Conservation (phyloP, 2,113 vertebrate species). For the Oplegnathus fasciatus region DNA sequence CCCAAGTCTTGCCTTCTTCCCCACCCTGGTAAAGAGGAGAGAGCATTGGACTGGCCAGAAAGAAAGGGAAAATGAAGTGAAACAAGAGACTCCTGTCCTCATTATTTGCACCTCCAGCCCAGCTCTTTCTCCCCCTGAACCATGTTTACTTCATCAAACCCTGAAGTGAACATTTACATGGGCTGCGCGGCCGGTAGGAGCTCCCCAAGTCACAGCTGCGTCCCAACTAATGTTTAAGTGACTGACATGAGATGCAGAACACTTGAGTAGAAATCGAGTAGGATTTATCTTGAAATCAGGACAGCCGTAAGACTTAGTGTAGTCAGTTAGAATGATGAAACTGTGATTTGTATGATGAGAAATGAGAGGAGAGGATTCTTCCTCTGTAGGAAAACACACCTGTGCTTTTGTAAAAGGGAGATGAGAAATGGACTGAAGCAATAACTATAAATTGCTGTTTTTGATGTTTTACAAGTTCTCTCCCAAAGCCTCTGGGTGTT, state of each 20-base stretch:
- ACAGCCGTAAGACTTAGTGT: conserved; percentile 74
- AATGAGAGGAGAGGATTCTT: conserved; percentile 53
- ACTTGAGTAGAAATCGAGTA: conserved; percentile 72
- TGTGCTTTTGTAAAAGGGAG: conserved; percentile 69
- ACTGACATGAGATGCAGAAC: conserved; percentile 61
- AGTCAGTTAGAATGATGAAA: conserved; percentile 76
- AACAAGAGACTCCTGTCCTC: conserved; percentile 60
- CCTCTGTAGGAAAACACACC: conserved; percentile 63
- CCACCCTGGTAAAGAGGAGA: conserved; percentile 91
- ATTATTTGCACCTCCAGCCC: conserved; percentile 57
- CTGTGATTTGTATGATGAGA: conserved; percentile 74
- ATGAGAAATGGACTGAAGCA: conserved; percentile 80
- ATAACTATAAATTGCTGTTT: conserved; percentile 80
- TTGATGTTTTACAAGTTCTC: conserved; percentile 74
- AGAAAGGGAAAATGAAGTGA: conserved; percentile 75
- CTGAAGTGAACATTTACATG: conserved; percentile 63
- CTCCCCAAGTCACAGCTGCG: conserved; percentile 47
- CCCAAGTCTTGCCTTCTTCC: conserved; percentile 97
- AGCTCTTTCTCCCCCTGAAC: conserved; percentile 29
- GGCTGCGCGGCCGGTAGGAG: conserved; percentile 58
- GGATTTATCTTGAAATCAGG: conserved; percentile 72
- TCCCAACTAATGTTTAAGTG: conserved; percentile 61
- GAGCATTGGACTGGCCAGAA: conserved; percentile 43
- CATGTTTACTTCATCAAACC: conserved; percentile 53
- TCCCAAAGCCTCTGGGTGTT: conserved; percentile 71